Conservation (phyloP, 2,888 invertebrate genomes). For the Neoscelio sp. region DNA sequence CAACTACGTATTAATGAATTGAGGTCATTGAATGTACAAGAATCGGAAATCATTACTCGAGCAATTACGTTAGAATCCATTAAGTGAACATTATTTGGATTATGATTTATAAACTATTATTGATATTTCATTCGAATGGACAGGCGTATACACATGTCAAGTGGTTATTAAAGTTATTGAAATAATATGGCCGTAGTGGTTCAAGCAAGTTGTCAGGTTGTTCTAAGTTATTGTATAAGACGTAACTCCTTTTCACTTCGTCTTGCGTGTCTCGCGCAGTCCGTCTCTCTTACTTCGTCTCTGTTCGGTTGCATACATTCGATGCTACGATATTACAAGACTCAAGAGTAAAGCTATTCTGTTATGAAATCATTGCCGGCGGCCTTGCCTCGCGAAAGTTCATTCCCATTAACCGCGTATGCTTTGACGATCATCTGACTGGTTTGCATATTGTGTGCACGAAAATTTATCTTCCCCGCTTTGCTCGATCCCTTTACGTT, state of each 20-base stretch:
- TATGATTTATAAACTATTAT: conserved; percentile 27
- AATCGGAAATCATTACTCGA: conserved; percentile 23
- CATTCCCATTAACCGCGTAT: conserved; percentile 81
- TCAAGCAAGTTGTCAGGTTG: conserved; percentile 46
- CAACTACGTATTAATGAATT: conserved; percentile 54
- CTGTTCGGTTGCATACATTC: conserved; percentile 45
- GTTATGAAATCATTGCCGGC: conserved; percentile 80
- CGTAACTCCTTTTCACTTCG: conserved; percentile 33
- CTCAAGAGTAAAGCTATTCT: conserved; percentile 63
- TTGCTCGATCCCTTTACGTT: neutral
- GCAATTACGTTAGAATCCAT: conserved; percentile 26
- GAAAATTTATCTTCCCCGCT: conserved; percentile 31
- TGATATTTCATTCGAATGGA: conserved; percentile 38
- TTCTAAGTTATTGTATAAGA: conserved; percentile 52
- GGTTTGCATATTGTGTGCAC: conserved; percentile 14
- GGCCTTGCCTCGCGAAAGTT: conserved; percentile 82
- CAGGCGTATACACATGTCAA: conserved; percentile 31
- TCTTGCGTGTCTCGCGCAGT: conserved; percentile 37
- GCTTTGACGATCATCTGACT: conserved; percentile 51
- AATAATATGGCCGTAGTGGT: conserved; percentile 33
- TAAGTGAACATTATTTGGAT: conserved; percentile 20
- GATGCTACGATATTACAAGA: conserved; percentile 61
- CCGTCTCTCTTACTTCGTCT: conserved; percentile 37
- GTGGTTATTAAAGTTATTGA: conserved; percentile 48
- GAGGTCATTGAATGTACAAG: conserved; percentile 49